Evolutionary conservation across 2,113 vertebrate species (phyloP).

Genomic region (Halcyon senegalensis): DNA sequence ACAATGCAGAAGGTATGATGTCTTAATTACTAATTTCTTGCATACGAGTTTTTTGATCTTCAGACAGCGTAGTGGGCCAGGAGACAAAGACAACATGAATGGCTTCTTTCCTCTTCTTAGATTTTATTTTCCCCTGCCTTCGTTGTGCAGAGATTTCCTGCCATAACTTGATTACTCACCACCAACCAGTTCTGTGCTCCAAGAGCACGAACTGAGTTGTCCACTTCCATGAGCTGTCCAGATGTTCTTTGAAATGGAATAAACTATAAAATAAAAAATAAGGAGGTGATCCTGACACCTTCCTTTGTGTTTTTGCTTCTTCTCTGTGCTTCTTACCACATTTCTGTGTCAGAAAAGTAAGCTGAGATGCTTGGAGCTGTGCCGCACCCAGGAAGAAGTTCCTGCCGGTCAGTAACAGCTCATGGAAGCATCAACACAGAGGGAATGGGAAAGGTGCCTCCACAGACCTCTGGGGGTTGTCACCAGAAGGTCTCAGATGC

Average conservation of each 20-base stretch:
- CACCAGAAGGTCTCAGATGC: background rate
- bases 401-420: background rate
- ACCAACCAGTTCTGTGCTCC: background rate
- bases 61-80: background rate
- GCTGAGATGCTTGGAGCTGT: background rate
- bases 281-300: background rate
- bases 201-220: background rate
- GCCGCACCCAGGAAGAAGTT: background rate
- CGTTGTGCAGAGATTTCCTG: background rate
- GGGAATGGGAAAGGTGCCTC: background rate
- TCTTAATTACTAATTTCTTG: background rate
- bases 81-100: background rate
- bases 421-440: background rate
- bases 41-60: background rate
- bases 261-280: background rate
- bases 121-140: background rate
- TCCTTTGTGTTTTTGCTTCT: background rate
- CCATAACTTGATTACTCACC: background rate
- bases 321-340: background rate
- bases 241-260: background rate
- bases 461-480: background rate
- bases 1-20: constrained; percentile 73
- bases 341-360: background rate
- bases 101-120: background rate
- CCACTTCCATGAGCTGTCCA: background rate